Evolutionary conservation across 2,797 vertebrate genomes (phyloP), one percentile per base, ranked within the genome.

Genomic region (Hoplostethus atlanticus): DNA sequence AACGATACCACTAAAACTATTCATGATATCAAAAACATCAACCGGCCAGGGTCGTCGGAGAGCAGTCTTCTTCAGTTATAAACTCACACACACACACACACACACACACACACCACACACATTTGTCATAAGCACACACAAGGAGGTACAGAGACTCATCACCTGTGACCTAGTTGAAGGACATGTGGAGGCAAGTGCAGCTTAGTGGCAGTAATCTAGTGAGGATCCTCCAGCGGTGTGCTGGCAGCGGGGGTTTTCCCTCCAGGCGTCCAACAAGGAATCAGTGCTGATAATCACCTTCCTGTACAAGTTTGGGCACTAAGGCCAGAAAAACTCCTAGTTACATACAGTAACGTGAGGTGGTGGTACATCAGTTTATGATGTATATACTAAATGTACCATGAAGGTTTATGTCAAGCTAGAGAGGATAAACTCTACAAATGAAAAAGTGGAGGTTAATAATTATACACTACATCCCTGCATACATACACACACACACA

Each of bases 171-270:
- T 42, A 10, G 31, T 71, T 16, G 25, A 25, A 12, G 12, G 73
- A 84, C 88, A n/a, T 82, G 86, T 79, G 71, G 56, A 66, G 73
- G 64, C 83, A 88, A 55, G 81, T 48, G 72, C 15, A 63, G 60
- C 56, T 60, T 48, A 2, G 58, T 60, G 58, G 50, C 3, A 15
- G 52, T 30, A 59, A 60, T 65, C 42, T 1, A 0, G 10, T 73
- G 48, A 67, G 55, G 15, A 31, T 72, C 52, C 34, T 66, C 30
- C 25, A 17, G 44, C 11, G 51, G 17, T n/a, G 28, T 13, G 28
- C 28, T 2, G 42, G 62, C 79, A 83, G 76, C 63, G 50, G 15
- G 68, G 61, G 52, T 48, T 62, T 63, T 64, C 54, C 34, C 57
- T 59, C n/a, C 10, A 58, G n/a, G 61, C 57, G 31, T 17, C 7